A percentile compares a stretch with the other conserved stretches of the same genome.
These are phyloP conservation scores for Hypselothyrea guttata DNA, from an alignment of 2,888 invertebrate species.

Conservation along the genomic window DNA sequence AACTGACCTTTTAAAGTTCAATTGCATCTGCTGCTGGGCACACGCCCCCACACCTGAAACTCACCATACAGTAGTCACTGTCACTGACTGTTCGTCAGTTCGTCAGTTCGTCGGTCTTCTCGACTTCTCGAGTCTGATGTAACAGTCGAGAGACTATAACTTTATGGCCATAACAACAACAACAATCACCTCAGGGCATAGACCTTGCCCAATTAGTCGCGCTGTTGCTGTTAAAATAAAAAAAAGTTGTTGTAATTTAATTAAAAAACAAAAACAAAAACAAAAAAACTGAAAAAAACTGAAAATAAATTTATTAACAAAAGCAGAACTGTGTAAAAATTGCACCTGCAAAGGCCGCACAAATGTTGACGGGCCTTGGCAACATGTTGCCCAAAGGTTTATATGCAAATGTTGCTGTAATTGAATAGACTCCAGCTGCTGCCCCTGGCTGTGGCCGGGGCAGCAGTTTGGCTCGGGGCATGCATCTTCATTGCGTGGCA, in stretches of 20 bases:
- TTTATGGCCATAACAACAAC: constrained; percentile 46
- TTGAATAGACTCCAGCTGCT: constrained; percentile 16
- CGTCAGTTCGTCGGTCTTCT: background rate
- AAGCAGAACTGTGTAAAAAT: background rate
- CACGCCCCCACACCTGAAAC: constrained; percentile 37
- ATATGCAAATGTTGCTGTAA: constrained; percentile 42
- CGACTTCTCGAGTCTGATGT: constrained; percentile 11
- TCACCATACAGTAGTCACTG: no score
- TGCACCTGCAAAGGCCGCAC: constrained; percentile 21
- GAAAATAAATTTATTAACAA: constrained; percentile 2
- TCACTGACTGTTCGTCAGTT: no score
- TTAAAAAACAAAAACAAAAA: constrained; percentile 23
- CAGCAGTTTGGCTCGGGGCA: background rate
- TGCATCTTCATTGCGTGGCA: constrained; percentile 35
- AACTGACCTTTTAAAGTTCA: constrained; percentile 59
- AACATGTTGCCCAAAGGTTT: constrained; percentile 32
- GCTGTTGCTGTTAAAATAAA: constrained; percentile 14
- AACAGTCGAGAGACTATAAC: constrained; percentile 35
- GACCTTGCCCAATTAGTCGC: constrained; percentile 70
- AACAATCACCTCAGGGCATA: constrained; percentile 29
- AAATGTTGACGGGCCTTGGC: constrained; percentile 32
- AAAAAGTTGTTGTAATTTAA: constrained; percentile 36
- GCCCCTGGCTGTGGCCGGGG: background rate
- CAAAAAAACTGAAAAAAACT: background rate
- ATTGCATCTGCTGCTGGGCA: constrained; percentile 27